Base-by-base conservation (phyloP, 2,797 vertebrate species). In the Oreortyx pictus region DNA sequence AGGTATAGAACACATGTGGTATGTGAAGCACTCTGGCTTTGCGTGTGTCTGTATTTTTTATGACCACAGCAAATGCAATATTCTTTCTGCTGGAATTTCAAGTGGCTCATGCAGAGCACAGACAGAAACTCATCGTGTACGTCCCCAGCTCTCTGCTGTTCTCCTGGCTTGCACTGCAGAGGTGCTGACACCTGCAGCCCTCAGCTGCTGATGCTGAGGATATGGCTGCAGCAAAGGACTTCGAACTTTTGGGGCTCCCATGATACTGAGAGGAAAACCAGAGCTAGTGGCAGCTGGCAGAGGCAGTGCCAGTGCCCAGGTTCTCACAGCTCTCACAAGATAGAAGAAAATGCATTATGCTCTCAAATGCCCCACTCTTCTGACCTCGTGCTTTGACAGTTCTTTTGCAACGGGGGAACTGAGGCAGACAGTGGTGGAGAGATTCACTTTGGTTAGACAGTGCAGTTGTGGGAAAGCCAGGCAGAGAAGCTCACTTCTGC, bases 31-130 rank as follows among this genome's bases (percentile, higher is more conserved):
- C 39, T 9, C 54, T 35, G 57, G 46, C 35, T 49, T 1, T 15
- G n/a, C 0, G 1, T 9, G 49, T 16, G 29, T 31, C 57, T 37
- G 6, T 2, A 20, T 3, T n/a, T 27, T 43, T 41, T 27, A 20
- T 4, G 76, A 44, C 6, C 22, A 19, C 29, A n/a, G 7, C 66
- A 64, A 62, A 43, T 4, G 23, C 33, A 27, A 14, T 7, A 31
- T 37, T 49, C 8, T 35, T 47, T 41, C 41, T 46, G n/a, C 52
- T 49, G 57, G 49, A 46, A 44, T 49, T 70, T 31, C 1, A 1
- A 20, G 35, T 61, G 66, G 31, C 14, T 14, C n/a, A 17, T 5
- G 14, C 75, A 47, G 33, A 47, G 29, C 31, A 20, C 5, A 5
- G 57, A 3, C 41, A 11, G 67, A 27, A 68, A 11, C 47, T 47